Evolutionary conservation across 2,797 vertebrate species (phyloP).

Genomic region (Pelochelys cantorii): DNA sequence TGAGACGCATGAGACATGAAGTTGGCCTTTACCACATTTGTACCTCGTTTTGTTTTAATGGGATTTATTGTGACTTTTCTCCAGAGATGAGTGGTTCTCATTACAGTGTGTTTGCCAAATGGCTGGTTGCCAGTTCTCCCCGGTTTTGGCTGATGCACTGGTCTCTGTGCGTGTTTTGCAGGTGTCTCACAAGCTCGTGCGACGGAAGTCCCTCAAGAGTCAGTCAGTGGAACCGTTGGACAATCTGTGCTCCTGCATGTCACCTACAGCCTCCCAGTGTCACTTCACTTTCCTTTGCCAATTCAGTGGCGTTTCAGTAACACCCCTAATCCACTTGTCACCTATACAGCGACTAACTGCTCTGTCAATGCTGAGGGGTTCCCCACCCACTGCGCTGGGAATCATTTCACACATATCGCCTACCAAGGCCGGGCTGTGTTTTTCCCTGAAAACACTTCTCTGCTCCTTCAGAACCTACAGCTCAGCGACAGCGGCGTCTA

Average conservation of each 20-base stretch:
- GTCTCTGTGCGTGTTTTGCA: not conserved
- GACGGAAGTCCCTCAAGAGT: not conserved
- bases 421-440: fast-evolving
- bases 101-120: not conserved
- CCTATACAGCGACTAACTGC: fast-evolving
- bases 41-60: not conserved
- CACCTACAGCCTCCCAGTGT: fast-evolving
- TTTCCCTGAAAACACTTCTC: not conserved
- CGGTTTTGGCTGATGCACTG: not conserved
- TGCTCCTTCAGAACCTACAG: not conserved
- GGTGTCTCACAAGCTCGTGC: not conserved
- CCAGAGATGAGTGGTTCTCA: not conserved
- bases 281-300: fast-evolving
- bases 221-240: not conserved
- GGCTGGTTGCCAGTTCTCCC: not conserved
- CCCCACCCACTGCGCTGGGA: fast-evolving
- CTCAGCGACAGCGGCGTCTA: not conserved
- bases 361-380: fast-evolving
- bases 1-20: not conserved
- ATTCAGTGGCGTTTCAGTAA: fast-evolving
- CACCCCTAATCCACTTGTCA: fast-evolving
- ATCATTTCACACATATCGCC: fast-evolving
- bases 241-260: not conserved
- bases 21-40: not conserved
- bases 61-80: not conserved